These are phyloP conservation scores for Brachyptera putata DNA, from an alignment of 2,888 invertebrate genomes.

Conservation along the genomic window DNA sequence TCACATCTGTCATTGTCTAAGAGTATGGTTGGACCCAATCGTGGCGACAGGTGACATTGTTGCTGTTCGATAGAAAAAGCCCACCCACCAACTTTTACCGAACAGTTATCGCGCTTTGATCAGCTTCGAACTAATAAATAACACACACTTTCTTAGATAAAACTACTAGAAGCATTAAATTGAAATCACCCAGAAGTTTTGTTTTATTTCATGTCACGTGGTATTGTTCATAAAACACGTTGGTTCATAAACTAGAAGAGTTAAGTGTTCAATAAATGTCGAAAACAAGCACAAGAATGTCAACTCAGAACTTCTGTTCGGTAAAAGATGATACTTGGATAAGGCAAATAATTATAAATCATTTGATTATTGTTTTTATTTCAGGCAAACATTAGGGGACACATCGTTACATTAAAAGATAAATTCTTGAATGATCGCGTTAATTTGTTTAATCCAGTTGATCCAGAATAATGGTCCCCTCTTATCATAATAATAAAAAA, in stretches of 20 bases:
- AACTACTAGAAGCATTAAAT: background rate
- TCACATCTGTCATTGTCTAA: slow-evolving; percentile 48
- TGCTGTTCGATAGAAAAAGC: background rate
- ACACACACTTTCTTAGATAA: background rate
- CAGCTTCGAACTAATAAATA: background rate
- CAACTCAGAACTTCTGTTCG: background rate
- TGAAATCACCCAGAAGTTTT: background rate
- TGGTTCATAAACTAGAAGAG: background rate
- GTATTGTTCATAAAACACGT: background rate
- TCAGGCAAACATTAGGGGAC: too few species aligned
- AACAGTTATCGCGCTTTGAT: background rate
- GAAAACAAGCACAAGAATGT: background rate
- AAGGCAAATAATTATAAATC: too few species aligned
- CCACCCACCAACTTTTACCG: slow-evolving; percentile 16
- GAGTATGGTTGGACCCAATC: slow-evolving; percentile 26
- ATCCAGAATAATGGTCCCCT: too few species aligned
- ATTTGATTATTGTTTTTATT: too few species aligned
- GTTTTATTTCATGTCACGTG: background rate
- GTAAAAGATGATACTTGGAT: too few species aligned
- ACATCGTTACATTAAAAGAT: too few species aligned
- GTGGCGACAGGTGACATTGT: slow-evolving; percentile 6
- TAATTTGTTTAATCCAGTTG: too few species aligned
- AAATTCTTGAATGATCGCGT: too few species aligned
- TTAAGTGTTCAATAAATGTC: slow-evolving; percentile 8
- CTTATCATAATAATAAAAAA: too few species aligned